These are phyloP conservation scores for Camponotus pennsylvanicus DNA, from an alignment of 1,140 invertebrate species.

Conservation along the genomic window DNA sequence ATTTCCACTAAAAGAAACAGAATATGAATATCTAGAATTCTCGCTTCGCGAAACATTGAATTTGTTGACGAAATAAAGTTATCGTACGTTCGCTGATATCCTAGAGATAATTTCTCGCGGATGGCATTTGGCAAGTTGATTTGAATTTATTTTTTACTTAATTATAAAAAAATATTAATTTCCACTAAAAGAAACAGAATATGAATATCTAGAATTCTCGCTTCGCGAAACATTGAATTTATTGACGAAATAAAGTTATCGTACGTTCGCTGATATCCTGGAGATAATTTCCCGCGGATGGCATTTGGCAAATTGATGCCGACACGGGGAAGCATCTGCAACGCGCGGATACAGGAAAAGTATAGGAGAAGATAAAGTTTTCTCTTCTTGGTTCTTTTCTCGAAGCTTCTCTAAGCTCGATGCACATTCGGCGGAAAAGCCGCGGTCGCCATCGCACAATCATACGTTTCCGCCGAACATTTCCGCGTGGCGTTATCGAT, in stretches of 20 bases:
- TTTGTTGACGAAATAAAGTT: too few species aligned
- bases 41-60: too few species aligned
- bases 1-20: too few species aligned
- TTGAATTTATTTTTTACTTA: too few species aligned
- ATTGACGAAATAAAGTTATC: slow-evolving; percentile 18
- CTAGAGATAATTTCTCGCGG: too few species aligned
- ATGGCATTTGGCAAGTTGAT: not conserved
- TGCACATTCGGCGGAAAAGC: not conserved
- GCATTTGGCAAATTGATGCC: slow-evolving; percentile 3
- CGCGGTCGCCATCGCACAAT: not conserved
- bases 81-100: too few species aligned
- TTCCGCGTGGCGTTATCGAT: slow-evolving; percentile 22
- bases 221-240: not conserved
- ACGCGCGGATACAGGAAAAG: slow-evolving; percentile 7
- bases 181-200: too few species aligned
- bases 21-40: too few species aligned
- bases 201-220: not conserved
- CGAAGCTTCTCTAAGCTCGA: too few species aligned
- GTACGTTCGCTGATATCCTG: slow-evolving; percentile 19
- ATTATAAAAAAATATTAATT: too few species aligned
- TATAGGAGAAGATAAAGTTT: slow-evolving; percentile 35
- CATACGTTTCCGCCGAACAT: slow-evolving; percentile 5
- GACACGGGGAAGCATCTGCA: not conserved
- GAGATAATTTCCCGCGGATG: slow-evolving; percentile 50
- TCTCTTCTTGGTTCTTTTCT: not conserved